Evolutionary conservation across 1,140 invertebrate species (phyloP).

Genomic region (Coptotermes formosanus): DNA sequence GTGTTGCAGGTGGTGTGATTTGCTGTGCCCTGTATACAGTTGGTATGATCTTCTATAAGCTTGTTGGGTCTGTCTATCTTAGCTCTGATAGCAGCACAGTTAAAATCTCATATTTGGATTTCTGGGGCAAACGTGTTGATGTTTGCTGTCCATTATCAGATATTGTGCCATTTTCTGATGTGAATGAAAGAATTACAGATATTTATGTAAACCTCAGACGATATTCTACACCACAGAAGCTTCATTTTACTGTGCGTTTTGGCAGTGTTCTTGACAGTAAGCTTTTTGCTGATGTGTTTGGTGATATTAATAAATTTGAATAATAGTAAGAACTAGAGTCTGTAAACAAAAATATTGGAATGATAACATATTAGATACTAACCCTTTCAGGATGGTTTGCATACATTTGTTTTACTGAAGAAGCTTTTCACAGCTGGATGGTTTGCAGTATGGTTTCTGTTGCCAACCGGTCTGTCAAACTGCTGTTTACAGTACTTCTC

Average conservation of each 20-base stretch:
- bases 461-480: too few species aligned
- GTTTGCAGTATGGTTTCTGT: too few species aligned
- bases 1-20: conserved; percentile 33
- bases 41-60: conserved; percentile 49
- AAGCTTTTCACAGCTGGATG: too few species aligned
- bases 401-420: too few species aligned
- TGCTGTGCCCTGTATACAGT: conserved; percentile 34
- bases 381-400: too few species aligned
- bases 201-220: conserved; percentile 32
- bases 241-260: neutral
- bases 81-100: conserved; percentile 51
- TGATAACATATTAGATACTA: too few species aligned
- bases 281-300: conserved; percentile 31
- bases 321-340: too few species aligned
- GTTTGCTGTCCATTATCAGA: conserved; percentile 47
- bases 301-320: neutral
- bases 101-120: conserved; percentile 56
- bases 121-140: conserved; percentile 56
- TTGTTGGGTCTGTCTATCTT: conserved; percentile 57
- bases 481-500: too few species aligned
- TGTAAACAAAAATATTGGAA: neutral
- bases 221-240: conserved; percentile 22
- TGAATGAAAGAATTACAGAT: conserved; percentile 35
- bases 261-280: conserved; percentile 20
- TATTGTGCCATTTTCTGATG: conserved; percentile 51